Conservation (phyloP, 92 coral and sea anemone genomes). For the Porites lobata region DNA sequence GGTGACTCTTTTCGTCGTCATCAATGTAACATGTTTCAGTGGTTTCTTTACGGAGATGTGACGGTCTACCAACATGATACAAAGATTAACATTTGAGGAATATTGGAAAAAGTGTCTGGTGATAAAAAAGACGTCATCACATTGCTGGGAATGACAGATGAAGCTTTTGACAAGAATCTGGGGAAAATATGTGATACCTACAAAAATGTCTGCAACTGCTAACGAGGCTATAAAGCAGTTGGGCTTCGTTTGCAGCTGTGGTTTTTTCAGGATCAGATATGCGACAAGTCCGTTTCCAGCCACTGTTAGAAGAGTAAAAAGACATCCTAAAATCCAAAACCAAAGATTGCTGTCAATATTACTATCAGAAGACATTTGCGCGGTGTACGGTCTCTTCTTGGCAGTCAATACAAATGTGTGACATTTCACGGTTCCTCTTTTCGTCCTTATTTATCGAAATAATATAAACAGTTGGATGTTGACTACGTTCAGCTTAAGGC, state of each 20-base stretch:
- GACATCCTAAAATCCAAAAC: constrained; percentile 12
- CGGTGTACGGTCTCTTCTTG: too few relatives aligned
- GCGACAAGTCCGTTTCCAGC: constrained; percentile 22
- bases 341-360: not conserved
- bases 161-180: not conserved
- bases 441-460: not conserved
- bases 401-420: not conserved
- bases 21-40: not conserved
- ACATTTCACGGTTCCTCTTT: not conserved
- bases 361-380: not conserved
- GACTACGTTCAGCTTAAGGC: not conserved
- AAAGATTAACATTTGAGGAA: constrained; percentile 2
- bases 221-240: constrained; percentile 12
- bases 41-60: constrained; percentile 24
- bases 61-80: constrained; percentile 4
- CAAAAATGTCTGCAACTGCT: constrained; percentile 21
- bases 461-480: not conserved
- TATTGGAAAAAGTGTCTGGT: not conserved
- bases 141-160: not conserved
- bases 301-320: not conserved
- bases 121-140: not conserved
- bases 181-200: not conserved
- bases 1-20: not conserved
- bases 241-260: constrained; percentile 13
- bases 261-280: not conserved